Evolutionary conservation across 2,797 vertebrate species (phyloP), one percentile per base, ranked within the genome.

Genomic region (Urosaurus nigricauda): DNA sequence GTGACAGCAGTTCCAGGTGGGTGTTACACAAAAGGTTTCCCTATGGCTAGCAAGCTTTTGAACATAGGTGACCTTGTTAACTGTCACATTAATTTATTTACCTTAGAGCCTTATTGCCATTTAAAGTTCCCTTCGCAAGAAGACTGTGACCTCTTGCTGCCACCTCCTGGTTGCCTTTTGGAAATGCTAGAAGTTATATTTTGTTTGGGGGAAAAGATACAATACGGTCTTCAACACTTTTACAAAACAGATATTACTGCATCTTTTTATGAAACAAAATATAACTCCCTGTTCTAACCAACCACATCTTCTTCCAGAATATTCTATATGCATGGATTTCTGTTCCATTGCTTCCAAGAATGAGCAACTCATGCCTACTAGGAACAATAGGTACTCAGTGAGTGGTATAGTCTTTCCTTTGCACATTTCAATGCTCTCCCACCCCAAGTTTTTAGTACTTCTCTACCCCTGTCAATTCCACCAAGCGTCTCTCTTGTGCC

Each of bases 111-210:
- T 17, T 3, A 6, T 21, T 35, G 17, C 29, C 29, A 37, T 71
- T 79, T 75, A 75, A 47, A 77, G 24, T 56, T 40, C 14, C 53
- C 74, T 65, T 0, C 86, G 71, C 0, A 58, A 79, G 1, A 75
- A 75, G 85, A 40, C 77, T 89, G 80, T 26, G 87, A 91, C 89
- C 92, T 93, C 92, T 88, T 95, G 92, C 93, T 96, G 94, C 93
- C 95, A 94, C 92, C 94, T 94, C 58, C 88, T 90, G 95, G 94
- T 65, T 53, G 51, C 24, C 19, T 43, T 11, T 1, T 0, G n/a
- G 58, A 32, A 90, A 85, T 88, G 40, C 43, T 79, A 85, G 7
- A 47, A 2, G 0, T 90, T 92, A 85, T 71, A 86, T 7, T 24
- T 75, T 43, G 21, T 47, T 78, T 75, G 5, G 43, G 68, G 53